These are phyloP conservation scores for Pseudomyrmex cubaensis DNA, from an alignment of 1,140 invertebrate genomes.

Conservation along the genomic window DNA sequence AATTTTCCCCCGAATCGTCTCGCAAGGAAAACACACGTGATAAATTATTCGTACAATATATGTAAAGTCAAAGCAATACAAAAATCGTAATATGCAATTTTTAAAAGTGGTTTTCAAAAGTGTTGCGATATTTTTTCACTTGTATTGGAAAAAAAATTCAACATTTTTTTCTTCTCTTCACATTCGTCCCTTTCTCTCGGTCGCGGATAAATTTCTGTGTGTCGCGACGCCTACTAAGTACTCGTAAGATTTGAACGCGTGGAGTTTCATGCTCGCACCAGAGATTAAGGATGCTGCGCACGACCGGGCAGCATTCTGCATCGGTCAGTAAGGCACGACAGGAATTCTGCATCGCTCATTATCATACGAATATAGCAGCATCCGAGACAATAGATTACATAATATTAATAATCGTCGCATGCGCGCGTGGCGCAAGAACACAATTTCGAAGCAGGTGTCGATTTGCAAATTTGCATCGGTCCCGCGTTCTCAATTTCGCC, in stretches of 20 bases:
- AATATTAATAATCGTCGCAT: slow-evolving; percentile 67
- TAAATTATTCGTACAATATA: no score
- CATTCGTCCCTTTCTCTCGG: no score
- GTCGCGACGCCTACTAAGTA: no score
- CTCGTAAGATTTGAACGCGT: slow-evolving; percentile 14
- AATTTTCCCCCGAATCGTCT: not conserved
- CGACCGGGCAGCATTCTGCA: slow-evolving; percentile 35
- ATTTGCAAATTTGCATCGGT: not conserved
- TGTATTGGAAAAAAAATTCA: no score
- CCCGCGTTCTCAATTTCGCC: not conserved
- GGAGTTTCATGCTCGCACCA: slow-evolving; percentile 43
- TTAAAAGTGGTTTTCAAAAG: no score
- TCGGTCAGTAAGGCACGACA: slow-evolving; percentile 60
- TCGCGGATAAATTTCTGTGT: no score
- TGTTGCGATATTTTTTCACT: no score
- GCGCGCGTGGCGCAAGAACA: slow-evolving; percentile 1
- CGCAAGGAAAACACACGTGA: not conserved
- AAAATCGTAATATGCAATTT: no score
- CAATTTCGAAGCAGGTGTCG: not conserved
- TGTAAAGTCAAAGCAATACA: no score
- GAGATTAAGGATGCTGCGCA: slow-evolving; percentile 65
- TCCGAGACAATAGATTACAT: slow-evolving; percentile 67
- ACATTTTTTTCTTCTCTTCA: no score
- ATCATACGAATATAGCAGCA: slow-evolving; percentile 71
- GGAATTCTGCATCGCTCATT: slow-evolving; percentile 73